Evolutionary conservation across 2,888 invertebrate genomes (phyloP), one percentile per base, ranked within the genome.

Genomic region (Synanthedon andrenaeformis): DNA sequence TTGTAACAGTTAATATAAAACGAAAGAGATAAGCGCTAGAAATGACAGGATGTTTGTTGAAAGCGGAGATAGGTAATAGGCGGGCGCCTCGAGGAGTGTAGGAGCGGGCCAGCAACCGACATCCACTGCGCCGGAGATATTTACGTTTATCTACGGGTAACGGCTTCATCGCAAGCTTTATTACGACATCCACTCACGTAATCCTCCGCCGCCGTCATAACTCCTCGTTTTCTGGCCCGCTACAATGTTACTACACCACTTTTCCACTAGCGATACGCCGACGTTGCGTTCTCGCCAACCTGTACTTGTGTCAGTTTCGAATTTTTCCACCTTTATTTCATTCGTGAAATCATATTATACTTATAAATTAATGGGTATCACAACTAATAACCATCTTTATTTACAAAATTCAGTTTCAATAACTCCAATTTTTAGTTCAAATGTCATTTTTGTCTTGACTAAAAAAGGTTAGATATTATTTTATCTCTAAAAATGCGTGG

Each of bases 131-230:
- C 72, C 77, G 72, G 76, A 81, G 80, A 85, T 85, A 84, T 87
- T 86, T 85, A 86, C 83, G 86, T 85, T 85, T 85, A 87, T 85
- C 86, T 87, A 79, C 78, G 84, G 82, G 80, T 83, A 86, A 86
- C 83, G 84, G 83, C 86, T 86, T 86, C 85, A 87, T 86, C 84
- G 83, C 85, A 82, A 86, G 86, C 87, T 87, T 86, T 87, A 87
- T 87, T 86, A 85, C 85, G 80, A 82, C 86, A 86, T 86, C 87
- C 86, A 86, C 87, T 87, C 85, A 85, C 86, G 86, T 87, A 85
- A 86, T 85, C 85, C 83, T 82, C 82, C 77, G 77, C 71, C 76
- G 77, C 77, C 79, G 82, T 86, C 86, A 87, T 87, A 87, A 87
- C 83, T 86, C 75, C 83, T 86, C 82, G 83, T 87, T 85, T 85